A percentile compares a stretch with the other conserved stretches of the same genome.
These are phyloP conservation scores for Notoglanidium macrostoma DNA, from an alignment of 2,797 vertebrate species.

Conservation along the genomic window DNA sequence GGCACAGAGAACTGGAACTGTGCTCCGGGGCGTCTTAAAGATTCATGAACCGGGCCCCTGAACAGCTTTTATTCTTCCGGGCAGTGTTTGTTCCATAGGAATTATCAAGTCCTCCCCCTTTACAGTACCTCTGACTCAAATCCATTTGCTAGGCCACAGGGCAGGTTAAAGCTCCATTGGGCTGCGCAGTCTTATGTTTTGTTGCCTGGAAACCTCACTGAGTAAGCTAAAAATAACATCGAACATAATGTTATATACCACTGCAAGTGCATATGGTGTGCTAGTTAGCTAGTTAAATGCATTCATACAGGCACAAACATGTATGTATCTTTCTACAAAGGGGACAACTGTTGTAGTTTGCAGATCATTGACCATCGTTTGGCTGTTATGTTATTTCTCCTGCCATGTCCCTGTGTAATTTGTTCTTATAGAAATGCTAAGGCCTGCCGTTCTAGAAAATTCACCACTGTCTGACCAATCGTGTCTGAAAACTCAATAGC, in stretches of 20 bases:
- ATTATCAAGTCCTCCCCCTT: slow-evolving; percentile 7
- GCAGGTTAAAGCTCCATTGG: not conserved
- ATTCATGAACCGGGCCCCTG: slow-evolving; percentile 12
- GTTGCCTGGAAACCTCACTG: not conserved
- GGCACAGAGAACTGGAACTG: not conserved
- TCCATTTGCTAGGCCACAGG: not conserved
- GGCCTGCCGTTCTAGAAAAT: not conserved
- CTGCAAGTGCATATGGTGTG: not conserved
- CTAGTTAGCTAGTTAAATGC: not conserved
- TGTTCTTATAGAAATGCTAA: not conserved
- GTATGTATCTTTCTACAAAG: not conserved
- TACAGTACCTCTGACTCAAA: not conserved
- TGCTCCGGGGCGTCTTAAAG: not conserved
- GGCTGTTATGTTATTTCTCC: not conserved
- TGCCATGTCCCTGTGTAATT: not conserved
- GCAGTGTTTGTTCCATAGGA: not conserved
- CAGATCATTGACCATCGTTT: not conserved
- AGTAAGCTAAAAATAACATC: not conserved
- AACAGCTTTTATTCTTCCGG: not conserved
- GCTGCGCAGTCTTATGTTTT: not conserved
- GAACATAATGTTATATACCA: not conserved
- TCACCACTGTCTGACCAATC: not conserved
- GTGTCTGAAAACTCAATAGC: not conserved
- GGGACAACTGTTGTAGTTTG: too few relatives aligned
- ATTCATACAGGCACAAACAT: not conserved